Base-by-base conservation (phyloP, 2,888 invertebrate genomes). In the Epicampocera succincta region DNA sequence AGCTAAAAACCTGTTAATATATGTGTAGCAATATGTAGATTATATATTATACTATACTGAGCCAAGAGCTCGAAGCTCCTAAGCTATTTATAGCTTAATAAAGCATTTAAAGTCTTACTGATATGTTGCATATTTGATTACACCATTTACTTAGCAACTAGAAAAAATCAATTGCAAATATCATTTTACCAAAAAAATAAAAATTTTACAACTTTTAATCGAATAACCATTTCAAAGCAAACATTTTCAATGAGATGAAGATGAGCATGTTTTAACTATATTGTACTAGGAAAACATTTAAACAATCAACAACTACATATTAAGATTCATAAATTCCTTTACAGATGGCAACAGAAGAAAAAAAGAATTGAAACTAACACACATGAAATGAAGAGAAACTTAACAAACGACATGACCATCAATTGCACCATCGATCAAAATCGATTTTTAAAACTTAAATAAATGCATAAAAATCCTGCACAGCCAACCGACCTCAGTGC, bases 371-470 rank as follows among this genome's bases (percentile, higher is more conserved):
- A 3, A 69, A 69, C 4, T 58, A 63, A 50, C 5, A 42, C 42
- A 65, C 42, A 13, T 25, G 61, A 48, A 6, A 48, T 40, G 9
- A 52, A 60, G 54, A 68, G 15, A 54, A 60, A 52, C 48, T 50
- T 38, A 68, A 17, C 60, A 56, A 72, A 78, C 48, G 44, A 71
- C 74, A 73, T 74, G 56, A 48, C 73, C 74, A 82, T 82, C 78
- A 78, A 82, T 78, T 78, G 65, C 78, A 58, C 46, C 78, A 82
- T 74, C 78, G 69, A 82, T 78, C 82, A 74, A 78, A 82, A 74
- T 82, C 74, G 52, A 48, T 29, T 52, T 63, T 58, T 44, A 73
- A 65, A 33, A 33, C 33, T 75, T 42, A 71, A 66, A 77, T 77
- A 77, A 74, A 33, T 33, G 33, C 52, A 76, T 50, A 66, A 42